Evolutionary conservation across 2,888 invertebrate species (phyloP).

Genomic region (Taphrorychus bicolor): DNA sequence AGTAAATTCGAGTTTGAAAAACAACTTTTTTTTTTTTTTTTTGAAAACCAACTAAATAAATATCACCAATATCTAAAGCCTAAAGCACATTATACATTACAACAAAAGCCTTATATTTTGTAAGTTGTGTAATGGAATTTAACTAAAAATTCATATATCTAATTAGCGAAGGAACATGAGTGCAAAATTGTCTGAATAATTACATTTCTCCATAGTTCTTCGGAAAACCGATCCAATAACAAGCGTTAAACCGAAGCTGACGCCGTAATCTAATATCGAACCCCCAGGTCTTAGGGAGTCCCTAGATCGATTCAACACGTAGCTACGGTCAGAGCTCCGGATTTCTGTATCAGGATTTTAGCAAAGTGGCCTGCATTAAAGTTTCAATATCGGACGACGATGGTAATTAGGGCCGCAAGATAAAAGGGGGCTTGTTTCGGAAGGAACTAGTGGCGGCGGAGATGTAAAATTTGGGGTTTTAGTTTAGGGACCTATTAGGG

Average conservation of each 20-base stretch:
- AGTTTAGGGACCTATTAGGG: background rate
- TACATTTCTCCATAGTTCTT: no score
- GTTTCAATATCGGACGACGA: conserved; percentile 32
- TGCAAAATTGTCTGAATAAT: no score
- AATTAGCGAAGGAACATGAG: no score
- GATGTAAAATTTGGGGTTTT: background rate
- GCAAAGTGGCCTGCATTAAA: conserved; percentile 35
- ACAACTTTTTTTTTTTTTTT: no score
- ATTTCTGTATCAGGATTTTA: conserved; percentile 13
- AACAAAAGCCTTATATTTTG: no score
- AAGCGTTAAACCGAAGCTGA: background rate
- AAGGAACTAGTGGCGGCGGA: background rate
- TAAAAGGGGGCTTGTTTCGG: background rate
- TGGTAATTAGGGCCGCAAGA: conserved; percentile 30
- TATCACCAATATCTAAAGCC: no score
- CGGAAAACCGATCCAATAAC: background rate
- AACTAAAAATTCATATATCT: no score
- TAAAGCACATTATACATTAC: no score
- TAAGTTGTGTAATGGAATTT: no score
- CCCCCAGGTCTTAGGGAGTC: conserved; percentile 9
- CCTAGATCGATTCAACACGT: conserved; percentile 36
- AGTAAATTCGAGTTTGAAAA: no score
- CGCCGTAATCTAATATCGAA: conserved; percentile 27
- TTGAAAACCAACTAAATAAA: no score
- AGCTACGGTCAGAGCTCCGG: conserved; percentile 10